Conservation (phyloP, 1,140 invertebrate genomes). For the Leptopilina boulardi region DNA sequence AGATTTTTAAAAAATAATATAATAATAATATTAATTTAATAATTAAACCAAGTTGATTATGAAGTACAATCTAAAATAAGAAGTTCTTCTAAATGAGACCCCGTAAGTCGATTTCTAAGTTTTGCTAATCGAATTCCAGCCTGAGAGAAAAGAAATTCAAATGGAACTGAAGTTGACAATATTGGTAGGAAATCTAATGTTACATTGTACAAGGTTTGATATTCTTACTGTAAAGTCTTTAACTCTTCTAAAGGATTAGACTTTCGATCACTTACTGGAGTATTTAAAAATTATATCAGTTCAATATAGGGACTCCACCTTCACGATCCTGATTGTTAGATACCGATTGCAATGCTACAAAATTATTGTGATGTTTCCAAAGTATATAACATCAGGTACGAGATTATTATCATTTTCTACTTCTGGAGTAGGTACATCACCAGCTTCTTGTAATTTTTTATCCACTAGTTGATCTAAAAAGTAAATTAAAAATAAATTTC, state of each 20-base stretch:
- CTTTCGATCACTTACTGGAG: neutral
- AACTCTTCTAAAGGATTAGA: conserved; percentile 46
- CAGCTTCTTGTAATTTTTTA: neutral
- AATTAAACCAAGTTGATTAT: neutral
- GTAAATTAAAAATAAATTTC: neutral
- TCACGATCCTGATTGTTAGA: conserved; percentile 26
- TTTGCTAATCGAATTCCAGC: neutral
- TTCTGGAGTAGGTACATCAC: neutral
- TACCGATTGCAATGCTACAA: neutral
- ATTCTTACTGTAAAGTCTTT: conserved; percentile 48
- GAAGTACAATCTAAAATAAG: neutral
- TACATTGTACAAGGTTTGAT: conserved; percentile 51
- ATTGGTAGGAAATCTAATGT: conserved; percentile 44
- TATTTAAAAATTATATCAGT: conserved; percentile 42
- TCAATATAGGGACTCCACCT: conserved; percentile 38
- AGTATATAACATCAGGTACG: conserved; percentile 20
- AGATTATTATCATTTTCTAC: neutral
- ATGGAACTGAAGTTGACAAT: conserved; percentile 59
- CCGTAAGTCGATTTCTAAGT: neutral
- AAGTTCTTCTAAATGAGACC: neutral
- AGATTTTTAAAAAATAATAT: neutral
- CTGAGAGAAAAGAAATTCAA: conserved; percentile 47
- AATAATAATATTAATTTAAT: neutral
- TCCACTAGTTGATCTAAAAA: neutral
- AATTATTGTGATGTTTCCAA: conserved; percentile 35